Evolutionary conservation across 2,797 vertebrate genomes (phyloP), one percentile per base, ranked within the genome.

Genomic region (Microctenopoma stevenorrisi): DNA sequence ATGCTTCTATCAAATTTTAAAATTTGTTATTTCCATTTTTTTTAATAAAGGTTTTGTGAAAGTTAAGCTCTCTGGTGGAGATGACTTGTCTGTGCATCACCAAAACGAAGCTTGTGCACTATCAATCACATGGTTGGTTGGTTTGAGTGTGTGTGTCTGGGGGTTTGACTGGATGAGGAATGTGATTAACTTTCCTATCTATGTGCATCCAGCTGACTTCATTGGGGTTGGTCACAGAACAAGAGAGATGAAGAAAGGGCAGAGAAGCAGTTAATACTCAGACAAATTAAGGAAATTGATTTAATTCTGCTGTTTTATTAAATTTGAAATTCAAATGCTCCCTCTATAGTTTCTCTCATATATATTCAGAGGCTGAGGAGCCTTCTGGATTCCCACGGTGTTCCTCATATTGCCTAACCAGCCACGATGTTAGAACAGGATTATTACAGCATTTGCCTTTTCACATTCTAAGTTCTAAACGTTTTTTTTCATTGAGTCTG

Each of bases 251-350:
- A 68, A 65, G 43, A 72, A 60, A 94, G 93, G 94, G 93, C 93
- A 94, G 93, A 93, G 94, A 95, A 94, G 93, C 94, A 94, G 94
- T 95, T 96, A 95, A 96, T 94, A 96, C 95, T 22, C 93, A 95
- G 95, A 95, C 95, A 95, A 96, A 95, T 96, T 95, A 96, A 95
- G 95, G 94, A 95, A 96, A 95, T 94, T 94, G 94, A 96, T 96
- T 96, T 95, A 95, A 96, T 94, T 92, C 92, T 94, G 92, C 94
- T 94, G 94, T 94, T 96, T 97, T 78, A 84, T 97, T 96, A 96
- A 95, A 97, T 96, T 95, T 96, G 94, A 97, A 96, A 97, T 97
- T 97, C 91, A 95, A 95, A 94, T 93, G 93, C 90, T 88, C 92
- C 94, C 92, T 89, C 87, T 89, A 89, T 88, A 95, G 93, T 88